These are phyloP conservation scores for Drusus annulatus DNA, from an alignment of 1,140 invertebrate species.

Conservation along the genomic window DNA sequence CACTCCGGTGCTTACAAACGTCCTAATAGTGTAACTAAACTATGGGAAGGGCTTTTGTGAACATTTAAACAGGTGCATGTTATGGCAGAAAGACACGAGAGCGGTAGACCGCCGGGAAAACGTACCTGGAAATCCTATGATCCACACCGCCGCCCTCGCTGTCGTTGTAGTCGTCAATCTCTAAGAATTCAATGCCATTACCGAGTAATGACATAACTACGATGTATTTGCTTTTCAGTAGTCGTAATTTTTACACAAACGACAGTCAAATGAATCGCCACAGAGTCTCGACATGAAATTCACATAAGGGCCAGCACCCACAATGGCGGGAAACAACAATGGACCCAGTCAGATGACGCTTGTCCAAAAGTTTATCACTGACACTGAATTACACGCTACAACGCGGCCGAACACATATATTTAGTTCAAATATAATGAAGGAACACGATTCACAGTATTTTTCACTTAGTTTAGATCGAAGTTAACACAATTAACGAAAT, in stretches of 20 bases:
- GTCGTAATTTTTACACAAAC: slow-evolving; percentile 49
- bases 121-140: slow-evolving; percentile 69
- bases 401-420: slow-evolving; percentile 11
- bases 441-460: slow-evolving; percentile 28
- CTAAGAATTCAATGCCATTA: slow-evolving; percentile 70
- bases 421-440: slow-evolving; percentile 21
- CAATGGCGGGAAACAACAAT: slow-evolving; percentile 74
- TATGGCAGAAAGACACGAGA: neutral
- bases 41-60: neutral
- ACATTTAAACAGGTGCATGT: slow-evolving; percentile 7
- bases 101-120: slow-evolving; percentile 46
- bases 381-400: slow-evolving; percentile 33
- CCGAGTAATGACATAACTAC: slow-evolving; percentile 71
- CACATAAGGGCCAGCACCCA: slow-evolving; percentile 63
- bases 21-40: neutral
- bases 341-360: slow-evolving; percentile 71
- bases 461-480: slow-evolving; percentile 36
- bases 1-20: neutral
- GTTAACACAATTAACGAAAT: slow-evolving; percentile 50
- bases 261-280: slow-evolving; percentile 39
- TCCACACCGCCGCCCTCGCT: slow-evolving; percentile 70
- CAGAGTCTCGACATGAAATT: slow-evolving; percentile 48
- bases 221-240: slow-evolving; percentile 44
- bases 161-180: slow-evolving; percentile 71
- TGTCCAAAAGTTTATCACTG: slow-evolving; percentile 29